These are phyloP conservation scores for Nibea albiflora DNA, from an alignment of 2,113 vertebrate species.

Conservation along the genomic window DNA sequence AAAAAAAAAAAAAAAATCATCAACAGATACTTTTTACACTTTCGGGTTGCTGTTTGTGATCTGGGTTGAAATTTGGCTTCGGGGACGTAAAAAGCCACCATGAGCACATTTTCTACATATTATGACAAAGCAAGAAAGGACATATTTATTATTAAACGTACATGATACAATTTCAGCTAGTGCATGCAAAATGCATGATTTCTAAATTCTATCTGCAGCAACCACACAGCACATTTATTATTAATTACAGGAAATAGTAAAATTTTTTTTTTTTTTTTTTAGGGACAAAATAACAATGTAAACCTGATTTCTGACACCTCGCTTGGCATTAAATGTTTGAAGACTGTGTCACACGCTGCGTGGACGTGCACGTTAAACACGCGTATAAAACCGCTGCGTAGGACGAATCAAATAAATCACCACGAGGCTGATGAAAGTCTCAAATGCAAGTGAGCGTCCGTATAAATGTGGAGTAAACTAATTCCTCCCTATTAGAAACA, in stretches of 20 bases:
- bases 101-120: neutral
- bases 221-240: conserved; percentile 14
- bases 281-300: neutral
- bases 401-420: neutral
- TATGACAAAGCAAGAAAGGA: conserved; percentile 17
- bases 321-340: neutral
- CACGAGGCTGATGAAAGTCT: neutral
- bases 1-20: conserved; percentile 3
- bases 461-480: conserved; percentile 5
- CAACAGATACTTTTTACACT: neutral
- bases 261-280: neutral
- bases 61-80: neutral
- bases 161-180: conserved; percentile 17
- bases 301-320: neutral
- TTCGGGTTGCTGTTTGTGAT: neutral
- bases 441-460: neutral
- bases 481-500: conserved; percentile 9
- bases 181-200: conserved; percentile 33
- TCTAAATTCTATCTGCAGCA: conserved; percentile 25
- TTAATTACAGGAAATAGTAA: neutral
- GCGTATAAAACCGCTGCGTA: neutral
- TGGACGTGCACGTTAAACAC: neutral
- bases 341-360: neutral
- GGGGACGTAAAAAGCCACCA: neutral
- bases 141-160: conserved; percentile 33